These are phyloP conservation scores for Melangyna quadrimaculata DNA, from an alignment of 2,888 invertebrate genomes.

Conservation along the genomic window DNA sequence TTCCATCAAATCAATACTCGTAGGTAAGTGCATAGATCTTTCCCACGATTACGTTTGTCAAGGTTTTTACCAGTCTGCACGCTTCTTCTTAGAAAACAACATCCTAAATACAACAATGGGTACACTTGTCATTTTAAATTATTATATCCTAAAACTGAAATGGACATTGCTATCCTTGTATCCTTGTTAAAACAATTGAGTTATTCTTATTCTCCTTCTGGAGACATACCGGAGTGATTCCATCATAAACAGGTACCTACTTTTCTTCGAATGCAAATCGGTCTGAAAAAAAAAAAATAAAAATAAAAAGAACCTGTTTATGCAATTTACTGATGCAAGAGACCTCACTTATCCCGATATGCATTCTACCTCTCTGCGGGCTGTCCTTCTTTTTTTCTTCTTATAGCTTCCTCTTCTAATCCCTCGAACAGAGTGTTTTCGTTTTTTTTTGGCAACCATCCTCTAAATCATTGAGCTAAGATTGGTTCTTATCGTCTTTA, in stretches of 20 bases:
- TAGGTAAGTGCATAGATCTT: not conserved
- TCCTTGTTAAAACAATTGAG: slow-evolving; percentile 15
- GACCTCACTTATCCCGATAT: slow-evolving; percentile 20
- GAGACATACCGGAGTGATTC: not conserved
- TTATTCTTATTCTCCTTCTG: slow-evolving; percentile 1
- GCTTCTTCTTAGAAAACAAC: slow-evolving; percentile 1
- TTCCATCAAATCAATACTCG: too few relatives aligned
- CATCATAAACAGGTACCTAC: slow-evolving; percentile 24
- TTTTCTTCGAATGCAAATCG: slow-evolving; percentile 1
- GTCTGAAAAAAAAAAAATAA: too few relatives aligned
- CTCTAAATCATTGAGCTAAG: slow-evolving; percentile 28
- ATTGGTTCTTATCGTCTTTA: slow-evolving; percentile 32
- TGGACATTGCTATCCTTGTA: not conserved
- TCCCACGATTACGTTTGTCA: not conserved
- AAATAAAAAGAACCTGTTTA: slow-evolving; percentile 38
- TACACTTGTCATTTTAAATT: not conserved
- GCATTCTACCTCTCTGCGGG: slow-evolving; percentile 15
- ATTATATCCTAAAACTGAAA: not conserved
- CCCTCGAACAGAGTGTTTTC: slow-evolving; percentile 9
- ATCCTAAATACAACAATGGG: not conserved
- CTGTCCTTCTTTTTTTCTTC: slow-evolving; percentile 16
- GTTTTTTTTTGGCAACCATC: slow-evolving; percentile 19
- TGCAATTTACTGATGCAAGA: slow-evolving; percentile 28
- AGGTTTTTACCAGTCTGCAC: not conserved
- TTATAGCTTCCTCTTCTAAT: slow-evolving; percentile 41